Conservation (phyloP, 2,888 invertebrate species). For the Cetonia aurata region DNA sequence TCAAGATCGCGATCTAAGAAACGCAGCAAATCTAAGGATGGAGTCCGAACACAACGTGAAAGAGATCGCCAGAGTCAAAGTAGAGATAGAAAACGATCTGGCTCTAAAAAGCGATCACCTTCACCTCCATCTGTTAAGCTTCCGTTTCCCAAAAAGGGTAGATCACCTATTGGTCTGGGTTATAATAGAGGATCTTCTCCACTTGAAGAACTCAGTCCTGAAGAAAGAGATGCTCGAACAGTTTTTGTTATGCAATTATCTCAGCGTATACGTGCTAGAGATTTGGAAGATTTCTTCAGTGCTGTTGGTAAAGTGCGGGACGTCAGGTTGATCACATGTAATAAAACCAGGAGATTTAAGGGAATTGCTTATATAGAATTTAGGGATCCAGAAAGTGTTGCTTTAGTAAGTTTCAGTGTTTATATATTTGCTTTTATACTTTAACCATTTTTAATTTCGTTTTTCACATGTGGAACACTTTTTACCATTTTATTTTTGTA, state of each 20-base stretch:
- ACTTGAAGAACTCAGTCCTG: slow-evolving; percentile 86
- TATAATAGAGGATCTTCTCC: slow-evolving; percentile 68
- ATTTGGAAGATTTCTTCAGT: slow-evolving; percentile 98
- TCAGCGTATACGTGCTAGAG: slow-evolving; percentile 92
- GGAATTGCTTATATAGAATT: slow-evolving; percentile 99
- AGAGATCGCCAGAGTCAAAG: slow-evolving; percentile 63
- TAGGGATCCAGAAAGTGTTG: slow-evolving; percentile 96
- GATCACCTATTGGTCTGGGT: slow-evolving; percentile 63
- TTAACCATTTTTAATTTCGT: too few species aligned
- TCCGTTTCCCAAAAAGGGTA: slow-evolving; percentile 58
- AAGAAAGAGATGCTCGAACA: slow-evolving; percentile 98
- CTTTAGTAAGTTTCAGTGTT: slow-evolving; percentile 76
- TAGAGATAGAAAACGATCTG: slow-evolving; percentile 53
- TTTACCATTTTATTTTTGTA: too few species aligned
- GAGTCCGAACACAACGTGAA: slow-evolving; percentile 65
- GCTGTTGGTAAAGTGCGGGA: slow-evolving; percentile 98
- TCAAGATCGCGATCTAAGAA: slow-evolving; percentile 56
- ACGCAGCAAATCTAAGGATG: slow-evolving; percentile 56
- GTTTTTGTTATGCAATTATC: slow-evolving; percentile 99
- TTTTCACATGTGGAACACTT: too few species aligned
- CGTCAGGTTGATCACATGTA: slow-evolving; percentile 98
- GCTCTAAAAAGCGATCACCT: slow-evolving; percentile 59
- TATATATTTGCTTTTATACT: background rate
- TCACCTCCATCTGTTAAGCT: slow-evolving; percentile 62
- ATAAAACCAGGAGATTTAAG: slow-evolving; percentile 98